Percentiles rank a stretch among this genome's conserved stretches.
These are phyloP conservation scores for Spizaetus ornatus DNA, from an alignment of 2,113 vertebrate genomes.

Conservation along the genomic window DNA sequence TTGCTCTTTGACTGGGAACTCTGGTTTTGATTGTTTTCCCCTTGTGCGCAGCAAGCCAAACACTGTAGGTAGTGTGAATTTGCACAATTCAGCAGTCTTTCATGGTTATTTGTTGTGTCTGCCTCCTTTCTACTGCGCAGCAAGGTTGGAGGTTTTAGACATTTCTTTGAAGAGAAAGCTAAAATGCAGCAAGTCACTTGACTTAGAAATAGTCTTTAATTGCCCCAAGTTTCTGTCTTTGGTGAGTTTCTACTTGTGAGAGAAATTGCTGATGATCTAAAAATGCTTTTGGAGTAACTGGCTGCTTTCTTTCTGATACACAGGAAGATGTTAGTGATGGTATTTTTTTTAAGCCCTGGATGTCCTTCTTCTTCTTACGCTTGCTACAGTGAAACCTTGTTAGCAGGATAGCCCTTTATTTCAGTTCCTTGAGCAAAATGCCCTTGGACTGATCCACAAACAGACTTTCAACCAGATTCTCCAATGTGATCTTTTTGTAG, in stretches of 20 bases:
- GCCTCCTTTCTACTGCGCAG: neutral
- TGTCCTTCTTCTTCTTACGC: neutral
- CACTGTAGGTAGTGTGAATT: neutral
- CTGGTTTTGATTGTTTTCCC: neutral
- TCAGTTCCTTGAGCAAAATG: neutral
- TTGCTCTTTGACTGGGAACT: neutral
- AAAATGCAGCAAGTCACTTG: neutral
- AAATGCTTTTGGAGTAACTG: neutral
- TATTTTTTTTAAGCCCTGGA: neutral
- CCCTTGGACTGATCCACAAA: neutral
- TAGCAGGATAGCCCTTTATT: neutral
- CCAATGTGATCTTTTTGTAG: neutral
- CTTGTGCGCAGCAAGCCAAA: neutral
- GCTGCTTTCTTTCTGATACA: neutral
- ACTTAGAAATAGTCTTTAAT: neutral
- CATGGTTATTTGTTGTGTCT: neutral
- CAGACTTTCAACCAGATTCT: neutral
- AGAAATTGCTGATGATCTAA: neutral
- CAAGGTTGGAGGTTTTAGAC: neutral
- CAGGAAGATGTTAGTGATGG: neutral
- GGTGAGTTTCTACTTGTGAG: neutral
- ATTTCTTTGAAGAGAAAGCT: neutral
- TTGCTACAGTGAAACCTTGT: neutral
- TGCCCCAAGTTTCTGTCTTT: neutral
- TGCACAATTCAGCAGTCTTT: neutral